Base-by-base conservation (phyloP, 2,888 invertebrate genomes). In the Nudaria mundana region DNA sequence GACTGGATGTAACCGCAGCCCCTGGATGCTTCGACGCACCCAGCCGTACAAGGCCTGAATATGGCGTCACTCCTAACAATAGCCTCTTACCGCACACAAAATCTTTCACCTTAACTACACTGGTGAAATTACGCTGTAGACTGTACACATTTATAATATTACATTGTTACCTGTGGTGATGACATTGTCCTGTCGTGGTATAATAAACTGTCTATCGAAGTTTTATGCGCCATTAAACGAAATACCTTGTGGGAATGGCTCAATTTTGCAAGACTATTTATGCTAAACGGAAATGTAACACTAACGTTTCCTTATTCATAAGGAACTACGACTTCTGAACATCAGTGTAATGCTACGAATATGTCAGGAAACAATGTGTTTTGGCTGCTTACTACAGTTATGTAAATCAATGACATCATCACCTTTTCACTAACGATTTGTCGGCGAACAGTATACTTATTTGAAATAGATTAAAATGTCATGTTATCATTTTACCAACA, bases 1-100 rank as follows among this genome's bases (percentile, higher is more conserved):
- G 65, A 78, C 79, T 77, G 69, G 82, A 76, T 79, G 84, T 82
- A 85, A 82, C 78, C 76, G 66, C 76, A 88, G 71, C 76, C 80
- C 63, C 77, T 74, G 74, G 82, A 79, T 80, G 77, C 75, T 76
- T 70, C 73, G 68, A 60, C 53, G 76, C 84, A 82, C 65, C 84
- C 65, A 68, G 75, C 79, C 83, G 81, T 82, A 71, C 85, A 88
- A 88, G 88, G 88, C 76, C 88, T 76, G 61, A 20, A 47, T 55
- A 52, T 77, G 71, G 77, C 79, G 78, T 81, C 81, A 81, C 61
- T 47, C 54, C 47, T 68, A 61, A 56, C 73, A 71, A 71, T 57
- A 48, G 41, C 40, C n/a, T 18, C 50, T 60, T 61, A 61, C n/a
- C 72, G 65, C 49, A 52, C 60, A 51, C 46, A 13, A 55, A 40